Evolutionary conservation across 2,113 vertebrate genomes (phyloP).

Genomic region (Malurus alboscapulatus): DNA sequence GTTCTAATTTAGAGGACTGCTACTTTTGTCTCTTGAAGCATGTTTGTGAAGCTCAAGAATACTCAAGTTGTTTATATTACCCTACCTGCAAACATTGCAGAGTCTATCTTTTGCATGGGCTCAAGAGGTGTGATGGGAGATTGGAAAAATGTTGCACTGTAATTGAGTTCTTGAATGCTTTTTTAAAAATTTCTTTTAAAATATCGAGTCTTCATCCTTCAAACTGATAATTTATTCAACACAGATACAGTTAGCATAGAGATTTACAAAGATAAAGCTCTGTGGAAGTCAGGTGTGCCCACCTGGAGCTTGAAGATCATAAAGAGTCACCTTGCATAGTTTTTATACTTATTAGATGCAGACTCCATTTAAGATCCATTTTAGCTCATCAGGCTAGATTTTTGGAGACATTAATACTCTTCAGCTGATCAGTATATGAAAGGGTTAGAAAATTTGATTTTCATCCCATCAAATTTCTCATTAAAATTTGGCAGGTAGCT

Average conservation of each 20-base stretch:
- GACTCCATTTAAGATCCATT: background rate
- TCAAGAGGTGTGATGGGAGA: background rate
- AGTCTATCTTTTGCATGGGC: background rate
- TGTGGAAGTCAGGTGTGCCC: background rate
- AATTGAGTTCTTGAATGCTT: background rate
- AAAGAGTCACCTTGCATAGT: background rate
- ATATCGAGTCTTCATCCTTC: background rate
- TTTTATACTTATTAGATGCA: background rate
- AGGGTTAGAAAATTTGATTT: background rate
- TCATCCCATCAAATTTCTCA: background rate
- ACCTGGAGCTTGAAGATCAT: background rate
- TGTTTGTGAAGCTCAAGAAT: background rate
- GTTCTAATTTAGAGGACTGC: background rate
- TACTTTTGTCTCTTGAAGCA: background rate
- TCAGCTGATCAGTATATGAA: fast-evolving
- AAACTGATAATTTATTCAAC: background rate
- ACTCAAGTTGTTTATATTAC: background rate
- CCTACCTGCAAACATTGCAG: background rate
- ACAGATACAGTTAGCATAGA: background rate
- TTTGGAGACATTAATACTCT: background rate
- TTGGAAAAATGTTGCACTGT: background rate
- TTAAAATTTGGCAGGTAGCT: background rate
- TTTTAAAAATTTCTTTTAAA: background rate
- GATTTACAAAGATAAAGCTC: background rate
- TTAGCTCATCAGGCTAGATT: background rate